Conservation (phyloP, 2,797 vertebrate species). For the Thamnophis elegans region DNA sequence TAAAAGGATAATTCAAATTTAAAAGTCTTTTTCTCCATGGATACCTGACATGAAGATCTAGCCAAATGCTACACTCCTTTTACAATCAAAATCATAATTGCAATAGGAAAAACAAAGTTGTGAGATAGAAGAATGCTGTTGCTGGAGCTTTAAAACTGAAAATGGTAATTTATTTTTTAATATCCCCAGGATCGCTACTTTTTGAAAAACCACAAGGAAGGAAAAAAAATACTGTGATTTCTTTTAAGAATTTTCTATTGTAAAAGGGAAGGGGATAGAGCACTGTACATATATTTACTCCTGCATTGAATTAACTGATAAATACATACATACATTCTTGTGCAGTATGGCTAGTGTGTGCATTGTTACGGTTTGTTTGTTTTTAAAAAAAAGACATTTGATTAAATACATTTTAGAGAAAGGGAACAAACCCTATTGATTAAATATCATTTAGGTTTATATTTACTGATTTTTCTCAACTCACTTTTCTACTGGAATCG, state of each 20-base stretch:
- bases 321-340: slow-evolving; percentile 5
- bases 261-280: neutral
- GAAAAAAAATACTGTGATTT: neutral
- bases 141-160: neutral
- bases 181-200: neutral
- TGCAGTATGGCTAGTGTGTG: neutral
- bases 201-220: neutral
- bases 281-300: neutral
- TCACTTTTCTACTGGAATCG: neutral
- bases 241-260: neutral
- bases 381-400: neutral
- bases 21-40: neutral
- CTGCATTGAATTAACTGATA: neutral
- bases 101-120: neutral
- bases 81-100: neutral
- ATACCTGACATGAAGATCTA: neutral
- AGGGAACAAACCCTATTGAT: neutral
- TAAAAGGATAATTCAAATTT: slow-evolving; percentile 24
- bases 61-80: neutral
- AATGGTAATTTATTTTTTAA: neutral
- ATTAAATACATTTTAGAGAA: neutral
- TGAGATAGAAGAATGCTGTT: neutral
- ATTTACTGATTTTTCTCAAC: neutral
- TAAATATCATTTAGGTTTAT: neutral
- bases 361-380: neutral